Percentiles rank a stretch among this genome's conserved stretches.
phyloP scores from a whole-genome alignment of 1,140 invertebrate species.

The Eurosta solidaginis region DNA sequence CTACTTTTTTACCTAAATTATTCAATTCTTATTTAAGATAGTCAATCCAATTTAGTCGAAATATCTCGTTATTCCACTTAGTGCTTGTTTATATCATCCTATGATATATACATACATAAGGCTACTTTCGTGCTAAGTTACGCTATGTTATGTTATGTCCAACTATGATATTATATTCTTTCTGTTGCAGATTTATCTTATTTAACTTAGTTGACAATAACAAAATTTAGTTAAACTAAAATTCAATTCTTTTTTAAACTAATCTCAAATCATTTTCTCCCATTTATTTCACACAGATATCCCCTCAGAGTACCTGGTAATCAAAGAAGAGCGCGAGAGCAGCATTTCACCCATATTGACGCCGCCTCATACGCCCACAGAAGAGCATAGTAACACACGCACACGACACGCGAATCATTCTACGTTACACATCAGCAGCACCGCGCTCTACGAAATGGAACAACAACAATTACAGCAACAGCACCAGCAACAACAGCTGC shows the following conservation, averaged over 20 bases:
- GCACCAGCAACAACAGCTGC: slow-evolving; percentile 30
- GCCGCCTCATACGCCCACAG: slow-evolving; percentile 74
- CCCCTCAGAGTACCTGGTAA: slow-evolving; percentile 54
- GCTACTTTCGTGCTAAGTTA: no score
- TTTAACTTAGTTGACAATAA: neutral
- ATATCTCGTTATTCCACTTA: no score
- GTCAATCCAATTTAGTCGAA: no score
- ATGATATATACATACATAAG: no score
- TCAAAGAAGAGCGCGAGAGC: slow-evolving; percentile 69
- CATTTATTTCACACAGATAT: neutral
- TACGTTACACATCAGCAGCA: slow-evolving; percentile 47
- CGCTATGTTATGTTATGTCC: no score
- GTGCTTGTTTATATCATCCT: no score
- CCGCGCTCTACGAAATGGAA: slow-evolving; percentile 40
- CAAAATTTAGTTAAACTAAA: slow-evolving; percentile 14
- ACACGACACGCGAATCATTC: slow-evolving; percentile 43
- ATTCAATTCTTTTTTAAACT: slow-evolving; percentile 19
- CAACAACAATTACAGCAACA: slow-evolving; percentile 31
- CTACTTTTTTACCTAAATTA: no score
- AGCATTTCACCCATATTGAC: slow-evolving; percentile 68
- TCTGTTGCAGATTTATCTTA: no score
- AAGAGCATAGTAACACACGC: slow-evolving; percentile 53
- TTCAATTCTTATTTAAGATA: no score
- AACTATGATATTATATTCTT: no score
- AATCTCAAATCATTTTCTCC: neutral